Base-by-base conservation (phyloP, 2,888 invertebrate species). In the Apomyelois bistriatella region DNA sequence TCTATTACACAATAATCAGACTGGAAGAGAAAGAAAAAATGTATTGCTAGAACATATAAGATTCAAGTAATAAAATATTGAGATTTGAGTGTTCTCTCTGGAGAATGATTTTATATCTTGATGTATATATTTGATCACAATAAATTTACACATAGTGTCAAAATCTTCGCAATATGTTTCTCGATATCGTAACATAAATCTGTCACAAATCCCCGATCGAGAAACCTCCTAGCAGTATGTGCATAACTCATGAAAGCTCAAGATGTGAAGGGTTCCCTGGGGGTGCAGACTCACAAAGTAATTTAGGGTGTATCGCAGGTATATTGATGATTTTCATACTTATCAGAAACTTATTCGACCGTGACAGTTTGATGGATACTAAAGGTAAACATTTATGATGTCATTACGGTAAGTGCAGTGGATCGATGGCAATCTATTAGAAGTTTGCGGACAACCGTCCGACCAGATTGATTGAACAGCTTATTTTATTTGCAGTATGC, bases 371-470 rank as follows among this genome's bases (percentile, higher is more conserved):
- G 47, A 58, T 56, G 53, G 56, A 47, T 53, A 55, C 46, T 55
- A 53, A 52, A 58, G 57, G 65, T 62, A 72, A 74, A 75, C 73
- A 76, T 74, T 74, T 72, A 67, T 60, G 61, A 64, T 61, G 65
- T 75, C 65, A 85, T 86, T 82, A 82, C 66, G 67, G 67, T 84
- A 77, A 85, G 85, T 84, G 84, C 74, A 73, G 61, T 60, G 60
- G 76, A 75, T 77, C 76, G 74, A 79, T 77, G 72, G 70, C 80
- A 86, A 85, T 87, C 78, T 87, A 84, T 81, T 82, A 82, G 80
- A 82, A 79, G 77, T 79, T 79, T 70, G 75, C 72, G 72, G 78
- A 72, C 73, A 72, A 73, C 62, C 62, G 65, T 64, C 64, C 65
- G 68, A 65, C 67, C 67, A 71, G 74, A 79, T 82, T 82, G 83